These are phyloP conservation scores for Gymnocheta viridis DNA, from an alignment of 2,888 invertebrate genomes.

Conservation along the genomic window DNA sequence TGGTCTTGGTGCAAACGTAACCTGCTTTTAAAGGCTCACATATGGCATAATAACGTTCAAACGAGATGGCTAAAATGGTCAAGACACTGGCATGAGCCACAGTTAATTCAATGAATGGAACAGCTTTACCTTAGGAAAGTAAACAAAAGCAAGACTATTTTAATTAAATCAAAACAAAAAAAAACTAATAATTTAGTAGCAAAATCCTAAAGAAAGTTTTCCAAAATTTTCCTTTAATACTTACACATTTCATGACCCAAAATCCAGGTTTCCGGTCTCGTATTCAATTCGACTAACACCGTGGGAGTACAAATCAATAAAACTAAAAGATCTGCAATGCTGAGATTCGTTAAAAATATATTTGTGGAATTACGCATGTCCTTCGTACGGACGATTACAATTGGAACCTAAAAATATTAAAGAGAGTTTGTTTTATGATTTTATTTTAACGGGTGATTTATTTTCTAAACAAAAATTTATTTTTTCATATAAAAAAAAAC, in stretches of 20 bases:
- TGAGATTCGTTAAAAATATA: constrained; percentile 96
- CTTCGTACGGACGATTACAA: constrained; percentile 94
- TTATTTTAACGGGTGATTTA: too few relatives aligned
- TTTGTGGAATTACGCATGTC: constrained; percentile 98
- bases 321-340: constrained; percentile 95
- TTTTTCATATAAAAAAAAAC: too few relatives aligned
- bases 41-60: constrained; percentile 95
- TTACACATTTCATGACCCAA: constrained; percentile 96
- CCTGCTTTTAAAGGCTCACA: constrained; percentile 95
- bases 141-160: not conserved
- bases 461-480: too few relatives aligned
- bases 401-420: constrained; percentile 84
- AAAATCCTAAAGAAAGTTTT: not conserved
- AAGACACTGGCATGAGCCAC: constrained; percentile 96
- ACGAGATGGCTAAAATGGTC: constrained; percentile 96
- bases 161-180: not conserved
- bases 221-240: constrained; percentile 82
- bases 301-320: constrained; percentile 95
- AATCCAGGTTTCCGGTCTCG: constrained; percentile 95
- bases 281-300: constrained; percentile 95
- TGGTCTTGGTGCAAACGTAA: constrained; percentile 93
- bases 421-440: not conserved
- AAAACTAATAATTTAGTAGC: not conserved
- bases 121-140: constrained; percentile 89
- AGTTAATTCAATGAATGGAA: constrained; percentile 95